Conservation (phyloP, 2,113 vertebrate genomes). For the Engystomops pustulosus region DNA sequence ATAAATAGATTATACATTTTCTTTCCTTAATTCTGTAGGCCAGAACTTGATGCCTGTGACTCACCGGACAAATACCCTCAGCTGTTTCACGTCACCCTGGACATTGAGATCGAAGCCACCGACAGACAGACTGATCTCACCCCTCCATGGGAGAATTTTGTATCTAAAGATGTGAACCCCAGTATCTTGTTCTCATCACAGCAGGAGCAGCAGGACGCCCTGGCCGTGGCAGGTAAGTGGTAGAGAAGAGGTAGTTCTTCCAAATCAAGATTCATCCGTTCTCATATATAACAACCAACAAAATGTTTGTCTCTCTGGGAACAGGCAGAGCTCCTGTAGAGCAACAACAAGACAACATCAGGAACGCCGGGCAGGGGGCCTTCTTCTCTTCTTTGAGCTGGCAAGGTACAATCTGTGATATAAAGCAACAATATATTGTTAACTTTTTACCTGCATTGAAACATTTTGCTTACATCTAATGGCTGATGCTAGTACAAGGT, state of each 20-base stretch:
- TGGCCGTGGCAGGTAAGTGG: conserved; percentile 84
- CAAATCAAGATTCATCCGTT: background rate
- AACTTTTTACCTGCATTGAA: background rate
- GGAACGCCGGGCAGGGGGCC: conserved; percentile 74
- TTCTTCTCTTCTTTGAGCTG: conserved; percentile 82
- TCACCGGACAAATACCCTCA: conserved; percentile 97
- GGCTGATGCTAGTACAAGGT: background rate
- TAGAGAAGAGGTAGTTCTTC: background rate
- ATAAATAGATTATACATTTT: too few species aligned
- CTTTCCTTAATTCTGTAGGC: conserved; percentile 71
- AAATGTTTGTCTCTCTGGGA: conserved; percentile 63
- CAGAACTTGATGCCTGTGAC: conserved; percentile 95
- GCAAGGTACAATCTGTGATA: conserved; percentile 73
- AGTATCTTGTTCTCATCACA: conserved; percentile 93
- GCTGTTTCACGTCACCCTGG: conserved; percentile 92
- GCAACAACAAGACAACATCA: conserved; percentile 74
- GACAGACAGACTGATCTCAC: conserved; percentile 93
- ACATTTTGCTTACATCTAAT: background rate
- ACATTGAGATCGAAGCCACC: conserved; percentile 87
- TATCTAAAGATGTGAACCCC: conserved; percentile 90
- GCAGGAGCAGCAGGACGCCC: conserved; percentile 92
- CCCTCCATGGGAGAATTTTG: conserved; percentile 96
- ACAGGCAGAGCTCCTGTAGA: conserved; percentile 74
- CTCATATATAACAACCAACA: background rate
- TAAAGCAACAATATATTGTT: background rate